Evolutionary conservation across 2,797 vertebrate genomes (phyloP).

Genomic region (Calcarius lapponicus): DNA sequence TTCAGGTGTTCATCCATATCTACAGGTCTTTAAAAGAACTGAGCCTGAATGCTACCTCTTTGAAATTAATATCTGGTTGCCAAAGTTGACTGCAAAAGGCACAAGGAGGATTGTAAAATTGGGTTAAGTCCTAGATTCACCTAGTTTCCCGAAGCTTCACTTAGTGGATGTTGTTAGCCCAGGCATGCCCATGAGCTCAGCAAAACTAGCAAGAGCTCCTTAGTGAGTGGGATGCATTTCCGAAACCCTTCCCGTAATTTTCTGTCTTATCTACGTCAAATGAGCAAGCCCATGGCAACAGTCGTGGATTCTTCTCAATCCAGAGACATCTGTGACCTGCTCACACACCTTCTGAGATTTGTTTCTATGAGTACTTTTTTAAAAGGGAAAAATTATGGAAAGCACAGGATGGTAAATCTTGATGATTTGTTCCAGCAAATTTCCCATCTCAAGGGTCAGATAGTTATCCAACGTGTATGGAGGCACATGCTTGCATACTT

Average conservation of each 20-base stretch:
- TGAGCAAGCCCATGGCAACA: background rate
- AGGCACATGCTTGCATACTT: background rate
- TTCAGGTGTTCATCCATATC: background rate
- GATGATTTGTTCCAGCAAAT: background rate
- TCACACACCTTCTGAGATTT: background rate
- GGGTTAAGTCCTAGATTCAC: background rate
- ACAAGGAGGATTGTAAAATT: background rate
- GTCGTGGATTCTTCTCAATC: background rate
- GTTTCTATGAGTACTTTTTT: background rate
- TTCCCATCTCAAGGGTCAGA: background rate
- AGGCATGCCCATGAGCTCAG: background rate
- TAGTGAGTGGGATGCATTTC: background rate
- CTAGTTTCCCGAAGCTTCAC: background rate
- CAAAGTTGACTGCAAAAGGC: background rate
- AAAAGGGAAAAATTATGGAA: background rate
- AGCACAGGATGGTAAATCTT: background rate
- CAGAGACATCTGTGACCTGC: background rate
- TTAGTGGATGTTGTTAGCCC: background rate
- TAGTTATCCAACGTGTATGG: fast-evolving
- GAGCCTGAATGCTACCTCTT: background rate
- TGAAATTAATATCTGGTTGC: background rate
- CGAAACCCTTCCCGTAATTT: background rate
- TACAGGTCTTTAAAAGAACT: background rate
- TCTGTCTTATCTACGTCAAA: background rate
- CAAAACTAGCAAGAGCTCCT: background rate